Percentiles rank a stretch among this genome's conserved stretches.
These are phyloP conservation scores for Euspilapteryx auroguttella DNA, from an alignment of 2,888 invertebrate genomes.

Conservation along the genomic window DNA sequence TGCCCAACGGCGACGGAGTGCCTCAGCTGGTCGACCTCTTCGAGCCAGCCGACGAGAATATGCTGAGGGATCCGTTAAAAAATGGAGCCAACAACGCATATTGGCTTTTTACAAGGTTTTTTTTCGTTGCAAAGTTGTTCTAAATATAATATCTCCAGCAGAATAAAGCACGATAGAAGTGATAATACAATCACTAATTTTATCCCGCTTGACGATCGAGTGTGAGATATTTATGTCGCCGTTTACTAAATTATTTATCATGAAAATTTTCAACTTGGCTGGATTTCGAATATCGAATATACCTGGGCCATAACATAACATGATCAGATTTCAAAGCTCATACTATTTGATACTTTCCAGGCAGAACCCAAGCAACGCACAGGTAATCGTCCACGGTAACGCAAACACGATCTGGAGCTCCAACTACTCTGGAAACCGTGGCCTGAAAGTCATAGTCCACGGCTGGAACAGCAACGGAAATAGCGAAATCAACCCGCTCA, in stretches of 20 bases:
- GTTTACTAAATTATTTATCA: no score
- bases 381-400: constrained; percentile 23
- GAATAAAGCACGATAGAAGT: no score
- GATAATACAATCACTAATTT: no score
- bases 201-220: no score
- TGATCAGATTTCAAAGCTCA: no score
- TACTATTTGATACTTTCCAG: no score
- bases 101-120: constrained; percentile 29
- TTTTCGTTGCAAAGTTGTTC: not conserved
- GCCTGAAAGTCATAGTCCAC: constrained; percentile 26
- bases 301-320: no score
- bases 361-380: constrained; percentile 19
- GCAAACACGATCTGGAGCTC: constrained; percentile 21
- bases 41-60: not conserved
- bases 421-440: constrained; percentile 17
- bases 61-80: no score
- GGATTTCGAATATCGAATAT: no score
- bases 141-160: not conserved
- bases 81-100: constrained; percentile 32
- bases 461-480: constrained; percentile 33
- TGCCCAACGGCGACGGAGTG: constrained; percentile 16
- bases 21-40: constrained; percentile 21
- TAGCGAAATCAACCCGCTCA: constrained; percentile 16
- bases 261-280: no score
- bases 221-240: no score